phyloP scores from a whole-genome alignment of 2,113 vertebrate genomes.

The Melanerpes formicivorus region DNA sequence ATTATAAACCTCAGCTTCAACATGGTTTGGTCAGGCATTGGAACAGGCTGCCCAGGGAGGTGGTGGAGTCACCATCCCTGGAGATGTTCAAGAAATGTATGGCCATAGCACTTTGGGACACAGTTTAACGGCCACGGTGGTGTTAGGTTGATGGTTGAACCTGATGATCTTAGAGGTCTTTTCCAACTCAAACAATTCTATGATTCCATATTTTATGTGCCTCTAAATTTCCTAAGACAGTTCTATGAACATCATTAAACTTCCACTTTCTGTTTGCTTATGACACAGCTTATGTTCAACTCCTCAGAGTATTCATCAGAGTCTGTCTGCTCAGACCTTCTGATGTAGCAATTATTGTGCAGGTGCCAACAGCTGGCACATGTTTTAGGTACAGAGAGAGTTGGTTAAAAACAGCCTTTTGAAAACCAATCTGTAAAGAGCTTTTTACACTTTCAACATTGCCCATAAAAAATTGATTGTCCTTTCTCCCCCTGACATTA shows the following conservation, averaged over 20 bases:
- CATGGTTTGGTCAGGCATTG: background rate
- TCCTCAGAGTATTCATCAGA: background rate
- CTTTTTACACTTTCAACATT: background rate
- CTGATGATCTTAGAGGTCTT: too few species aligned
- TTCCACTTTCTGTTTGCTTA: background rate
- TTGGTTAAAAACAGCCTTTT: background rate
- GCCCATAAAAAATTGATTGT: background rate
- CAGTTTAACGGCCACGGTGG: too few species aligned
- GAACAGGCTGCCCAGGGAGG: too few species aligned
- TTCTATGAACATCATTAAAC: background rate
- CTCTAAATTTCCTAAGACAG: background rate
- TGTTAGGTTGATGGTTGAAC: too few species aligned
- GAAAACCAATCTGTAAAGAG: background rate
- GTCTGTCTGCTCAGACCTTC: background rate
- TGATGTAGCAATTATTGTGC: background rate
- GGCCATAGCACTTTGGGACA: too few species aligned
- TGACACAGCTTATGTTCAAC: background rate
- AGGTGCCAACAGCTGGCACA: background rate
- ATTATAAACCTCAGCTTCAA: background rate
- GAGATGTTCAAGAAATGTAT: too few species aligned
- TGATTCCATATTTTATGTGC: too few species aligned
- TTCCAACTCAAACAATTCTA: too few species aligned
- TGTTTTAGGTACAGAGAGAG: background rate
- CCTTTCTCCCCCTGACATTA: background rate
- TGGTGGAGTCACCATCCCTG: too few species aligned